Base-by-base conservation (phyloP, 1,140 invertebrate genomes). In the Aradophagus sp. region DNA sequence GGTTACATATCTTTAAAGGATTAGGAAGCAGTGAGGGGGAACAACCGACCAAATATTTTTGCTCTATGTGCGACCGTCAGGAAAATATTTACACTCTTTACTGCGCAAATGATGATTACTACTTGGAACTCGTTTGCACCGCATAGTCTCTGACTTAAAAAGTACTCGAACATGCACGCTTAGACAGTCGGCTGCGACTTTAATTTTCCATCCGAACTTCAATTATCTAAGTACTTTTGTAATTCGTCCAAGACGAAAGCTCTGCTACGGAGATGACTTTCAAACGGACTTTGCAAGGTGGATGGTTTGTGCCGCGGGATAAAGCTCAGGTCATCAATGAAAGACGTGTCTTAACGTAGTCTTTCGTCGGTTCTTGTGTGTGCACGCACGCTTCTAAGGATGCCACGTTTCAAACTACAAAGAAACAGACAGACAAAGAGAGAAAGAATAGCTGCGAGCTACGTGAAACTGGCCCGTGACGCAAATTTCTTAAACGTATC, bases 41-140 rank as follows among this genome's bases (percentile, higher is more conserved):
- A 74, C 63, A 73, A 68, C 55, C 59, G 63, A 68, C 65, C 71
- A 65, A 62, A 68, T 68, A 68, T 65, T 71, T 53, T 66, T 52
- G 59, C 55, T 71, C 45, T 66, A 59, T 72, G 63, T 63, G 71
- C 65, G 63, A 68, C 53, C 58, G 65, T 73, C 47, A 59, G 63
- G 47, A 67, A 67, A 63, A 56, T 56, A 73, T 73, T 63, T 73
- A 73, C 70, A 68, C 59, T 66, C 23, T 62, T 59, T 63, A 66
- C 36, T 63, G 70, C 56, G 52, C 45, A 68, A 73, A 58, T 53
- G 27, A 58, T 48, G 38, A 39, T 59, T 31, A 48, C 52, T 63
- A 61, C 58, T 58, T 67, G 70, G 58, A 68, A 63, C 36, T 63
- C 48, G 52, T 73, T 13, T 42, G 11, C 32, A 39, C 53, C 13